Evolutionary conservation across 2,113 vertebrate species (phyloP), one percentile per base, ranked within the genome.

Genomic region (Planiliza haematocheilus): DNA sequence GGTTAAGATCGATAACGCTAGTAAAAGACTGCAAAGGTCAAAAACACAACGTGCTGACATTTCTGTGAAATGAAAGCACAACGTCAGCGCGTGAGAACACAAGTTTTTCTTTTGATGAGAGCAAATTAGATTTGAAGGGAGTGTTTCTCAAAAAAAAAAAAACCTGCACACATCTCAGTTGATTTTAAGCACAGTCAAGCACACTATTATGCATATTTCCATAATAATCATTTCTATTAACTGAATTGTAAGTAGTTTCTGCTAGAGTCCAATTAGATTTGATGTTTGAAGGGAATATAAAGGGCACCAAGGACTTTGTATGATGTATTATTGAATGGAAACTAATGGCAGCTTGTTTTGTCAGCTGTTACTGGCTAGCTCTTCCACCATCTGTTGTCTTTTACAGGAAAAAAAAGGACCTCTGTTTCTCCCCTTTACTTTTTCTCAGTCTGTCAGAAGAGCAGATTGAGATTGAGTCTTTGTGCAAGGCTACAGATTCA

Each of bases 331-430:
- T 74, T 82, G 68, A 91, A 87, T 74, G 51, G 70, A 84, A 87
- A 86, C 88, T 69, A 84, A 86, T 74, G 65, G 69, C 60, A 83
- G 80, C 73, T 80, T 88, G 76, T 85, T 87, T 81, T 82, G 81
- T 84, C 77, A 81, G 64, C 70, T 83, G 64, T 70, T 87, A 86
- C 58, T 81, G 74, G 75, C 71, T 38, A 65, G 77, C 80, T 72
- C 65, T 50, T 7, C 21, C 57, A 72, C 85, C 86, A 90, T 91
- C 88, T 92, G 89, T 60, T 85, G 75, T 83, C 66, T 84, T 86
- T 80, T 76, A 61, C 56, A 60, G 37, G 24, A 30, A 30, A 77
- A 75, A 66, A 56, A 57, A 49, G 61, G 67, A 56, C 52, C 64
- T 70, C 51, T 56, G 16, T 74, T 73, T 57, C 37, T 64, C 57